Percentiles rank a stretch among this genome's conserved stretches.
These are phyloP conservation scores for Lasaia peninsularis DNA, from an alignment of 1,140 invertebrate species.

Conservation along the genomic window DNA sequence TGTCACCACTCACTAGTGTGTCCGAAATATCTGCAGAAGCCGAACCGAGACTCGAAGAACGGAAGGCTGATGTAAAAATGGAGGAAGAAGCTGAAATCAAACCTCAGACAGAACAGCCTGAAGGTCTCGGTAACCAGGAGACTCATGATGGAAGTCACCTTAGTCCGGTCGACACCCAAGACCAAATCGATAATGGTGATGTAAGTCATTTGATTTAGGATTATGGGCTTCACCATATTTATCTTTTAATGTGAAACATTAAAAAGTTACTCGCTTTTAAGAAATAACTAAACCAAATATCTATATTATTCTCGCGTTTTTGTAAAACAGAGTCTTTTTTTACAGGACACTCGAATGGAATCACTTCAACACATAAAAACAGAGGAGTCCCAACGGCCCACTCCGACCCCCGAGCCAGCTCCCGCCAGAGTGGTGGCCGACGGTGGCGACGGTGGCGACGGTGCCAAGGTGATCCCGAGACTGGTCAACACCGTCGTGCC, in stretches of 20 bases:
- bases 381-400: conserved; percentile 27
- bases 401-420: conserved; percentile 28
- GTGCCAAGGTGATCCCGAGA: conserved; percentile 83
- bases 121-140: conserved; percentile 20
- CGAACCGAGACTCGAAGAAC: conserved; percentile 29
- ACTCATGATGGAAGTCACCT: conserved; percentile 24
- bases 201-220: neutral
- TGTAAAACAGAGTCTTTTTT: neutral
- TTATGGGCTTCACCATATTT: too few relatives aligned
- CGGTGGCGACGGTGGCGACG: conserved; percentile 18
- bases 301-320: neutral
- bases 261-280: too few relatives aligned
- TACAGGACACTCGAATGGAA: conserved; percentile 1
- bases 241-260: too few relatives aligned
- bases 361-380: conserved; percentile 1
- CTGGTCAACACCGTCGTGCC: conserved; percentile 78
- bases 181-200: neutral
- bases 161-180: conserved; percentile 8
- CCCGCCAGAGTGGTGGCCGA: neutral
- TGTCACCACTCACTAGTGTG: conserved; percentile 50
- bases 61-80: conserved; percentile 31
- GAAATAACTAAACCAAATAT: neutral
- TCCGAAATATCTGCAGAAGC: conserved; percentile 44
- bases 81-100: conserved; percentile 35
- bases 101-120: conserved; percentile 12